A percentile compares a stretch with the other conserved stretches of the same genome.
Conservation (phyloP, 1,140 invertebrate species). For the Heliconius hermathena region DNA sequence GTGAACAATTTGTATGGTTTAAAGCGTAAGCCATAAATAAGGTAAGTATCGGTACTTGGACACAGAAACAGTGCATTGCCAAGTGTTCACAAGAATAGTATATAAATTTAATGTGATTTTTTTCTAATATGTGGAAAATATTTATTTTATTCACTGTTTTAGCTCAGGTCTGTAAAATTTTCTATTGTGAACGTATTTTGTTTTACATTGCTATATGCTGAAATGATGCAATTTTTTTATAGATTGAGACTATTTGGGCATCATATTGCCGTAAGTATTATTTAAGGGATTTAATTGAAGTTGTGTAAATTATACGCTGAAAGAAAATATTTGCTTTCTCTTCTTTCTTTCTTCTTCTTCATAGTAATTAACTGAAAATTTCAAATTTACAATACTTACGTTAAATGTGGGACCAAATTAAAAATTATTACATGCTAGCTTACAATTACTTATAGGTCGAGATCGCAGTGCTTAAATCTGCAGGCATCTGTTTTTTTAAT, state of each 20-base stretch:
- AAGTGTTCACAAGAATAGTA: conserved; percentile 47
- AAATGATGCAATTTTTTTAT: neutral
- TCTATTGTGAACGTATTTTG: neutral
- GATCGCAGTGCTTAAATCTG: no score
- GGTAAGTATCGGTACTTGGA: conserved; percentile 41
- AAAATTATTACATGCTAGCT: no score
- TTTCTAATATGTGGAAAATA: conserved; percentile 3
- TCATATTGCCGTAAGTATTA: neutral
- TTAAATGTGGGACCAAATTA: no score
- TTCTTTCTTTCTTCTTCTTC: no score
- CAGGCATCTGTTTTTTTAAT: no score
- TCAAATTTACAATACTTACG: no score
- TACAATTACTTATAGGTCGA: no score
- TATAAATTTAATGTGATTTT: conserved; percentile 3
- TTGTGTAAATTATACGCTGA: neutral
- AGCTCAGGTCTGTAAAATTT: neutral
- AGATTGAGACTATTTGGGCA: neutral
- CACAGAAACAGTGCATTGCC: conserved; percentile 49
- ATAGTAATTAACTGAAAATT: no score
- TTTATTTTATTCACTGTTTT: neutral
- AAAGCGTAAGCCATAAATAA: conserved; percentile 56
- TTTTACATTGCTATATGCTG: neutral
- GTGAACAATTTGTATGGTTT: conserved; percentile 66
- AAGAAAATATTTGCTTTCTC: no score
- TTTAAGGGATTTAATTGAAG: neutral